Base-by-base conservation (phyloP, 2,797 vertebrate genomes). In the Clarias fuscus region DNA sequence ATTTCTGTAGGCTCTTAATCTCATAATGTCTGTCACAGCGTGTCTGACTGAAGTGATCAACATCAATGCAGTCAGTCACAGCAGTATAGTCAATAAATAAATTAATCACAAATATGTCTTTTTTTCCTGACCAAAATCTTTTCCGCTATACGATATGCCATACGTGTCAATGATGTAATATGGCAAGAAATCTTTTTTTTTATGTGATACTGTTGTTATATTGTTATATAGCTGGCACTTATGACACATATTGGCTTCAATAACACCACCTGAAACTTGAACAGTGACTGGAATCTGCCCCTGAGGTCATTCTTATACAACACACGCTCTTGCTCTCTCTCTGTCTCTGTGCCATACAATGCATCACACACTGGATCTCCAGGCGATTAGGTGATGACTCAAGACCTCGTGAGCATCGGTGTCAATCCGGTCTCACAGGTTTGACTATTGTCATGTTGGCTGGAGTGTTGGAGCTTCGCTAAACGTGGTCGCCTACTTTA, bases 211-310 rank as follows among this genome's bases (percentile, higher is more conserved):
- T 58, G 78, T 40, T 67, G 80, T n/a, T 70, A 82, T 73, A 33
- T 86, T 85, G 89, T 82, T 86, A 40, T 80, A 77, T 65, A 83
- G 82, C 82, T 80, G 79, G 79, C 86, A 89, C 85, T 33, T 70
- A 86, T 89, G 83, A 90, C 79, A 89, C 89, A 89, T 81, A 11
- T 48, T 78, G 81, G 56, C 77, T 89, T 83, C 62, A 24, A 78
- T 88, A 86, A 83, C 84, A 82, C 77, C 73, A 64, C 48, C 61
- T 84, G 84, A 85, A 88, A 88, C 80, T 68, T 71, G 83, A 83
- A 80, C 68, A 48, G 68, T 67, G 77, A 79, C 83, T 70, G 73
- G 87, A 83, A 85, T 89, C 85, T 84, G n/a, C 30, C 85, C 68
- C 13, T 68, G 22, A 77, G 81, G 85, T 83, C 30, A 15, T 64